These are phyloP conservation scores for Nymphicus hollandicus DNA, from an alignment of 2,113 vertebrate genomes.

Conservation along the genomic window DNA sequence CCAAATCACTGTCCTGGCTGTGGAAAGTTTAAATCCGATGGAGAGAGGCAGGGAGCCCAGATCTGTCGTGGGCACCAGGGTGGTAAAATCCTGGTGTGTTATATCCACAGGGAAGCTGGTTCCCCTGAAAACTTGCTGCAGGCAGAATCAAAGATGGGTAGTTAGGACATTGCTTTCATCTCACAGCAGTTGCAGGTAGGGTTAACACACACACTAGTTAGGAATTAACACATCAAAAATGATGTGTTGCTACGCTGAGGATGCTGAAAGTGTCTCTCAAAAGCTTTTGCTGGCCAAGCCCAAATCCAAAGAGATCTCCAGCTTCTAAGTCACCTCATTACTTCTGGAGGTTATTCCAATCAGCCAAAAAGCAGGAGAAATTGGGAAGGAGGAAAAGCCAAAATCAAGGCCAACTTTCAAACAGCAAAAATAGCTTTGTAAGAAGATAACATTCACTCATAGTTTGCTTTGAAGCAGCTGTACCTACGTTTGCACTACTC, in stretches of 20 bases:
- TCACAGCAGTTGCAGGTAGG: not conserved
- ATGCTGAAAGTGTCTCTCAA: not conserved
- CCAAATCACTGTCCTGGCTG: not conserved
- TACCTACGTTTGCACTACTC: not conserved
- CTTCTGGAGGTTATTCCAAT: not conserved
- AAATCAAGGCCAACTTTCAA: not conserved
- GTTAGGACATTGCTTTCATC: not conserved
- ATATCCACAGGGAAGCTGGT: not conserved
- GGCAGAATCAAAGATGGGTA: not conserved
- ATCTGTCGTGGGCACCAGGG: not conserved
- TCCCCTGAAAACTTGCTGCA: not conserved
- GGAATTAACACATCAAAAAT: not conserved
- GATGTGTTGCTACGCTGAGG: not conserved
- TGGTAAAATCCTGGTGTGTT: not conserved
- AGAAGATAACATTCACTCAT: not conserved
- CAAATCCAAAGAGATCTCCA: not conserved
- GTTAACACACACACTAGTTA: not conserved
- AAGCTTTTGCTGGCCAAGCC: not conserved
- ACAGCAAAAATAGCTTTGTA: not conserved
- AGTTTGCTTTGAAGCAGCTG: slow-evolving; percentile 4
- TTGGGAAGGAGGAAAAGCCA: not conserved
- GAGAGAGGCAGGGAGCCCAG: not conserved
- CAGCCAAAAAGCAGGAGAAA: not conserved
- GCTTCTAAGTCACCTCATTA: not conserved
- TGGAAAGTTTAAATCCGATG: slow-evolving; percentile 6